Conservation (phyloP, 2,113 vertebrate species). For the Fulica atra region DNA sequence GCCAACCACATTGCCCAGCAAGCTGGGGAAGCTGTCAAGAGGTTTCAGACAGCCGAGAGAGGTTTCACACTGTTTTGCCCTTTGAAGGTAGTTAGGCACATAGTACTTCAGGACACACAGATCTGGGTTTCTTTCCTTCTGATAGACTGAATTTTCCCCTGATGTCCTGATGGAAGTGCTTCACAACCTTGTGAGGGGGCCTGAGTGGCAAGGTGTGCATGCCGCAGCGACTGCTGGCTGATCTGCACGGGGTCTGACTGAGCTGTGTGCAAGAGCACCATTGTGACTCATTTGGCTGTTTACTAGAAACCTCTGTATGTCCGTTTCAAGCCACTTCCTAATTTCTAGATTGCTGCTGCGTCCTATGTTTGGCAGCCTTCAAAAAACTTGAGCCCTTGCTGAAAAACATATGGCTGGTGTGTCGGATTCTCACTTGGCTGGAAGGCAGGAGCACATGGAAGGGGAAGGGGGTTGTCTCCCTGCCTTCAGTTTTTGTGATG, state of each 20-base stretch:
- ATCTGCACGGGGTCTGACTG: not conserved
- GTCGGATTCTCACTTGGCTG: not conserved
- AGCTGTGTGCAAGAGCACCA: not conserved
- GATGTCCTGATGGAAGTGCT: not conserved
- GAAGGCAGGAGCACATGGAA: not conserved
- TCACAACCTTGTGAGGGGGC: not conserved
- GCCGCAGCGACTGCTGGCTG: rapidly evolving
- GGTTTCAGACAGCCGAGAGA: not conserved
- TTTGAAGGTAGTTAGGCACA: not conserved
- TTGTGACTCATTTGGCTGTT: not conserved
- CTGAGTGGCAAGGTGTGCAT: not conserved
- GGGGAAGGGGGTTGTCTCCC: not conserved
- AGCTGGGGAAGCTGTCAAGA: not conserved
- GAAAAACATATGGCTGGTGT: not conserved
- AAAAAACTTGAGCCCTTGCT: not conserved
- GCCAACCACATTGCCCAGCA: not conserved
- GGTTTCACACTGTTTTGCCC: not conserved
- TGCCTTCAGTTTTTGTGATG: not conserved
- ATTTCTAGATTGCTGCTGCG: not conserved
- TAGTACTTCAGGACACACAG: not conserved
- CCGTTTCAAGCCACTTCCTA: not conserved
- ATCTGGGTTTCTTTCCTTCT: not conserved
- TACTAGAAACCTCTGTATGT: not conserved
- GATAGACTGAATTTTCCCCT: not conserved
- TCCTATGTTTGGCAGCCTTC: not conserved